phyloP scores from a whole-genome alignment of 2,888 invertebrate genomes.

The Nezara viridula region DNA sequence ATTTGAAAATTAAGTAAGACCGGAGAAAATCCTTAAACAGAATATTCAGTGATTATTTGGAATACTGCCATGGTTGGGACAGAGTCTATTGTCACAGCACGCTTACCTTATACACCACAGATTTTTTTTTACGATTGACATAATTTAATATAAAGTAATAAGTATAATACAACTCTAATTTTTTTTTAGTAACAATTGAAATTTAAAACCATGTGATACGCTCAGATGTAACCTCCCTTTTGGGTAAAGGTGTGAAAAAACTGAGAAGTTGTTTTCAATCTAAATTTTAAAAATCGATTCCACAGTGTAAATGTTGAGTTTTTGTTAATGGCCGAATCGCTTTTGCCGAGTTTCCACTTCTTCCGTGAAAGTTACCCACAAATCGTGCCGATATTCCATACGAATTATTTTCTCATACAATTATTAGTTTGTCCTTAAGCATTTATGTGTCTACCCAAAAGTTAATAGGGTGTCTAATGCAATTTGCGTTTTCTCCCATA shows the following conservation, averaged over 20 bases:
- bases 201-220: slow-evolving; percentile 14
- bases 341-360: too few relatives aligned
- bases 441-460: too few relatives aligned
- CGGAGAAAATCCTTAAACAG: slow-evolving; percentile 24
- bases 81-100: not conserved
- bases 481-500: too few relatives aligned
- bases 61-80: not conserved
- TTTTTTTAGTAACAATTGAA: slow-evolving; percentile 27
- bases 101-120: slow-evolving; percentile 23
- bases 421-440: too few relatives aligned
- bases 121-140: slow-evolving; percentile 39
- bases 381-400: too few relatives aligned
- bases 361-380: too few relatives aligned
- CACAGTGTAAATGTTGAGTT: too few relatives aligned
- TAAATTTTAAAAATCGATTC: too few relatives aligned
- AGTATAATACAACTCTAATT: not conserved
- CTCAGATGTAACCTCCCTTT: slow-evolving; percentile 45
- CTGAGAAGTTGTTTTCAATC: not conserved
- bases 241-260: not conserved
- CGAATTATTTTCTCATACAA: too few relatives aligned
- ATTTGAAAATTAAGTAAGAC: slow-evolving; percentile 25
- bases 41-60: not conserved
- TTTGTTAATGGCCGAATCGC: too few relatives aligned
- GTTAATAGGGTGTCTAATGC: too few relatives aligned
- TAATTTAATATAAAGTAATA: slow-evolving; percentile 38